Evolutionary conservation across 2,888 invertebrate genomes (phyloP).

Genomic region (Drosophila kambysellisi): DNA sequence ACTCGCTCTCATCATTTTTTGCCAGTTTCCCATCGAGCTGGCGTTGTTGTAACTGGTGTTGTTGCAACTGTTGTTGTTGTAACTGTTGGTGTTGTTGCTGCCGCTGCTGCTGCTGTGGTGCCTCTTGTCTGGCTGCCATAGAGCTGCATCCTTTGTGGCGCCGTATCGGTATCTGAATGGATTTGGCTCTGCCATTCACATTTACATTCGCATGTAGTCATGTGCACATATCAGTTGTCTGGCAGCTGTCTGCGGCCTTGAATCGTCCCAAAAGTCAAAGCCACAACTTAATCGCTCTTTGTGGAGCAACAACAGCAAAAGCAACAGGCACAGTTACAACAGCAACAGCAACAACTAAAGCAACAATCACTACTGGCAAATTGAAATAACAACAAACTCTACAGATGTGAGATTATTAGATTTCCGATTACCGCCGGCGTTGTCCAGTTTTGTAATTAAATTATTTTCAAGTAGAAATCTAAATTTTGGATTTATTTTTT

Average conservation of each 20-base stretch:
- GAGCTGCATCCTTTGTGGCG: conserved; percentile 59
- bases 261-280: conserved; percentile 70
- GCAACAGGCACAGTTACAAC: conserved; percentile 18
- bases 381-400: conserved; percentile 13
- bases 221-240: conserved; percentile 82
- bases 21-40: conserved; percentile 13
- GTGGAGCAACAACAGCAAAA: conserved; percentile 29
- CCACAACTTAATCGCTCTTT: conserved; percentile 73
- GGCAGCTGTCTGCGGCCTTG: conserved; percentile 81
- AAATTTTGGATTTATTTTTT: not conserved
- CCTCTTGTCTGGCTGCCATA: conserved; percentile 36
- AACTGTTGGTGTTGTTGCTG: conserved; percentile 12
- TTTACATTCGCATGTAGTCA: conserved; percentile 66
- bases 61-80: not conserved
- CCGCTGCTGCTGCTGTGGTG: conserved; percentile 8
- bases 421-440: conserved; percentile 41
- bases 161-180: conserved; percentile 66
- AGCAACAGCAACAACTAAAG: conserved; percentile 24
- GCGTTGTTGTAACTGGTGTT: conserved; percentile 1
- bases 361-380: conserved; percentile 7
- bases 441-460: conserved; percentile 18
- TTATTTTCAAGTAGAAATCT: conserved; percentile 5
- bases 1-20: conserved; percentile 40
- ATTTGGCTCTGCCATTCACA: conserved; percentile 44
- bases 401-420: conserved; percentile 49